phyloP scores from a whole-genome alignment of 1,140 invertebrate species.

The Pantala flavescens region DNA sequence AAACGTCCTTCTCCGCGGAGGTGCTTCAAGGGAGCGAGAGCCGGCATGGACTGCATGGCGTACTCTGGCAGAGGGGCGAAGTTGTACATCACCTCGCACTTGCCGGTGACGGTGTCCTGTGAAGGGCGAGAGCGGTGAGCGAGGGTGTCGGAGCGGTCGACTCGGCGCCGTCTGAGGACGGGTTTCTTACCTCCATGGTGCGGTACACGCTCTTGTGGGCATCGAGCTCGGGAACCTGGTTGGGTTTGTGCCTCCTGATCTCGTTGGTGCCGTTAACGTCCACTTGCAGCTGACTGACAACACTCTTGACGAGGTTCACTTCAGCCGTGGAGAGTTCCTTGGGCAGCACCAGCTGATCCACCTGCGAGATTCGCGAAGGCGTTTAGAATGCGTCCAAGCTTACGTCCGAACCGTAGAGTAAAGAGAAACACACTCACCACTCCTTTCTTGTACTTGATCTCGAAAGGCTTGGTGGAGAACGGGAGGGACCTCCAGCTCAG shows the following conservation, averaged over 20 bases:
- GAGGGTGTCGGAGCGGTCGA: background rate
- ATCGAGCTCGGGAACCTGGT: conserved; percentile 38
- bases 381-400: background rate
- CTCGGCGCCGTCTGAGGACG: background rate
- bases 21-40: conserved; percentile 39
- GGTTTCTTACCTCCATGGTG: conserved; percentile 43
- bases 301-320: conserved; percentile 54
- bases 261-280: conserved; percentile 41
- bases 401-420: background rate
- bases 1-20: conserved; percentile 34
- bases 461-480: conserved; percentile 44
- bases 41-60: conserved; percentile 34
- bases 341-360: conserved; percentile 43
- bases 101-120: conserved; percentile 48
- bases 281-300: conserved; percentile 51
- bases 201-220: conserved; percentile 41
- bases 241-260: conserved; percentile 33
- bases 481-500: conserved; percentile 40
- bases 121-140: background rate
- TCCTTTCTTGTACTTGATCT: conserved; percentile 47
- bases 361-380: conserved; percentile 23
- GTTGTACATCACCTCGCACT: conserved; percentile 54
- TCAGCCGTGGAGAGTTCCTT: conserved; percentile 43
- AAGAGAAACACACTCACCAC: conserved; percentile 28
- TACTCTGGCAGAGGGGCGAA: conserved; percentile 44